phyloP scores from a whole-genome alignment of 2,797 vertebrate species.

The Parambassis ranga region DNA sequence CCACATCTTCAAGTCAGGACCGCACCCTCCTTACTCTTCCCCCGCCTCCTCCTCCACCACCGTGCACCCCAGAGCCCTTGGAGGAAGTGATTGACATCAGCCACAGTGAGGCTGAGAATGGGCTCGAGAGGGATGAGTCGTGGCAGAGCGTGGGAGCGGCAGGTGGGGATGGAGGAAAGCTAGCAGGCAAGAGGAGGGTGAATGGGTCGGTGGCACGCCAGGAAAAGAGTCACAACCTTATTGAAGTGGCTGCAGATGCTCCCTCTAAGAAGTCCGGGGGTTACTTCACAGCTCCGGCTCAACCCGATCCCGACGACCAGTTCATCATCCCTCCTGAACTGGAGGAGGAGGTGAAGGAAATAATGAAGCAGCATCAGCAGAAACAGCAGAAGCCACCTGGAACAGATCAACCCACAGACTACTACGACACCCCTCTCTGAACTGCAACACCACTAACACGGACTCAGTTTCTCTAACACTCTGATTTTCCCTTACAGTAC shows the following conservation, averaged over 20 bases:
- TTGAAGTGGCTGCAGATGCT: constrained; percentile 91
- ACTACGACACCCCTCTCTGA: constrained; percentile 95
- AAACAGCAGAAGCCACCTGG: constrained; percentile 83
- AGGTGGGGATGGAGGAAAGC: constrained; percentile 57
- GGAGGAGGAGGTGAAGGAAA: constrained; percentile 97
- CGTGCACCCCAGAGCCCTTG: constrained; percentile 76
- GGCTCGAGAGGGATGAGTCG: constrained; percentile 51
- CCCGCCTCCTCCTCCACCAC: constrained; percentile 68
- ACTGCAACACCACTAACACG: constrained; percentile 24
- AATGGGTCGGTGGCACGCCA: constrained; percentile 93
- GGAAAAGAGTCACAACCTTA: constrained; percentile 95
- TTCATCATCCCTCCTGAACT: constrained; percentile 98
- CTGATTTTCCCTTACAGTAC: constrained; percentile 5
- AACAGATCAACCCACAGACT: constrained; percentile 81
- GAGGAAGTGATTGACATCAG: constrained; percentile 81
- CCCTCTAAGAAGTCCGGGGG: constrained; percentile 91
- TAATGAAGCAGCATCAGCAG: constrained; percentile 97
- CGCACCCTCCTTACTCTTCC: constrained; percentile 50
- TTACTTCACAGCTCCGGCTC: constrained; percentile 95
- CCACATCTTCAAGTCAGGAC: constrained; percentile 42
- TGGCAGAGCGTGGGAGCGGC: constrained; percentile 72
- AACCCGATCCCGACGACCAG: constrained; percentile 96
- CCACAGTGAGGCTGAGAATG: constrained; percentile 45
- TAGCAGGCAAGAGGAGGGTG: constrained; percentile 78
- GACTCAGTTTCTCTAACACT: constrained; percentile 15